phyloP scores from a whole-genome alignment of 1,140 invertebrate species.

The Nymphalis io region DNA sequence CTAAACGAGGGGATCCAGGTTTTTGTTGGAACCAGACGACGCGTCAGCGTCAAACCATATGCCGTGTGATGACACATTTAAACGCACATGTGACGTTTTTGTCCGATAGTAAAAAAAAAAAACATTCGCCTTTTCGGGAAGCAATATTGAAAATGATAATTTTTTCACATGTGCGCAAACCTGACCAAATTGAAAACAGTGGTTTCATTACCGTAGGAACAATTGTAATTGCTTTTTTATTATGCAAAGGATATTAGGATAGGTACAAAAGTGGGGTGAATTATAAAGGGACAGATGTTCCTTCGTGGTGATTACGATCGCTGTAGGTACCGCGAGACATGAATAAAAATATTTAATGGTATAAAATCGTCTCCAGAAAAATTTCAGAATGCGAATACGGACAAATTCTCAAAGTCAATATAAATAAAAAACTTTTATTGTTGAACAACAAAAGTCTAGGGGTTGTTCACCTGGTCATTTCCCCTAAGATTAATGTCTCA shows the following conservation, averaged over 20 bases:
- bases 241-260: conserved; percentile 54
- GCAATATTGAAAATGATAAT: conserved; percentile 27
- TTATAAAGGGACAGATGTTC: conserved; percentile 57
- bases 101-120: conserved; percentile 35
- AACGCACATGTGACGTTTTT: conserved; percentile 56
- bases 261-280: conserved; percentile 48
- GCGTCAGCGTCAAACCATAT: conserved; percentile 52
- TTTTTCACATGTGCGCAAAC: conserved; percentile 19
- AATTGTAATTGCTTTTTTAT: conserved; percentile 46
- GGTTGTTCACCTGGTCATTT: conserved; percentile 71
- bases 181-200: conserved; percentile 26
- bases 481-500: conserved; percentile 77
- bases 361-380: conserved; percentile 25
- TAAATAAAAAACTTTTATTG: conserved; percentile 44
- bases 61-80: conserved; percentile 59
- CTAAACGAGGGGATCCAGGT: conserved; percentile 51
- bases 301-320: conserved; percentile 56
- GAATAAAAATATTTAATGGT: conserved; percentile 28
- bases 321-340: conserved; percentile 25
- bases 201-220: conserved; percentile 41
- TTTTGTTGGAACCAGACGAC: conserved; percentile 46
- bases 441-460: conserved; percentile 57
- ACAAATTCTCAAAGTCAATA: conserved; percentile 33
- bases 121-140: conserved; percentile 22
- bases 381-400: conserved; percentile 7